Evolutionary conservation across 2,797 vertebrate species (phyloP), one percentile per base, ranked within the genome.

Genomic region (Trematomus bernacchii): DNA sequence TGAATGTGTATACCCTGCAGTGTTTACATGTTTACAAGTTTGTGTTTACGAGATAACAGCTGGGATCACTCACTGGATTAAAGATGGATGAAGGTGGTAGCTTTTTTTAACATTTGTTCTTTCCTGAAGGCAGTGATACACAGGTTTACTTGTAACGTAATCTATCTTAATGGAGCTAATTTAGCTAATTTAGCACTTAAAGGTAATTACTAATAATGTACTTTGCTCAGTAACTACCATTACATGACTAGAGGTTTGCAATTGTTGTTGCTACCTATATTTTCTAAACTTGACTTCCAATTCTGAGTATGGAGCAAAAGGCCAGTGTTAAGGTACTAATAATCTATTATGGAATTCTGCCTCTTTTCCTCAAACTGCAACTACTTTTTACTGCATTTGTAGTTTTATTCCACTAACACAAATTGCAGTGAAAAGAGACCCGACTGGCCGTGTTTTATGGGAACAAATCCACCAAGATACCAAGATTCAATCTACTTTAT

Each of bases 1-100:
- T 64, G 67, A 81, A 85, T 79, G 82, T 84, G 80, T 70, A 53
- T 82, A 57, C 73, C 66, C 67, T 71, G 73, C 76, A 43, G 72
- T 67, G 83, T 85, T 87, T 79, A 67, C 58, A 77, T 88, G 80
- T 85, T 90, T 90, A 80, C 65, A 27, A 84, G 78, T 47, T 66
- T 52, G 61, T 82, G 89, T 89, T 91, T 90, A 89, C 15, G 13
- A 82, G 78, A 85, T 70, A 48, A 68, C 42, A 51, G 79, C 68
- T 81, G 74, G 42, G 73, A 85, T 76, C 57, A 52, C 72, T 85
- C 66, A 54, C 44, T 70, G 53, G 73, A 73, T 78, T 79, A 83
- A 79, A 82, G 54, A 71, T 70, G 67, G 71, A 76, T 46, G 16
- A 62, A 47, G 58, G 65, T 27, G 3, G 52, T n/a, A 14, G 33